These are phyloP conservation scores for Augiades crinisus DNA, from an alignment of 2,888 invertebrate species.

Conservation along the genomic window DNA sequence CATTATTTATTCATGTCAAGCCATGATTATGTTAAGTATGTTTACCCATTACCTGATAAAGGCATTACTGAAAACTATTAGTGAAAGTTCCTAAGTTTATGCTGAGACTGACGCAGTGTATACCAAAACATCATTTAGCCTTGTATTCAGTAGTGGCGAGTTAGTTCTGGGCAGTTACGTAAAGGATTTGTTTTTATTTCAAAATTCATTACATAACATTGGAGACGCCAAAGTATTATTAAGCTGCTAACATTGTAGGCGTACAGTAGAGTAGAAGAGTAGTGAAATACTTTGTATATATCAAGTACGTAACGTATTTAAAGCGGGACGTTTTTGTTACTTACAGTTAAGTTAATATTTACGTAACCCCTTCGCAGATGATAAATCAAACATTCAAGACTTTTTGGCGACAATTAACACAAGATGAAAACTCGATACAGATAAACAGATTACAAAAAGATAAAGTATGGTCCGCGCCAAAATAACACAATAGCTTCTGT, in stretches of 20 bases:
- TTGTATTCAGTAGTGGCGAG: neutral
- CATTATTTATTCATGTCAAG: no score
- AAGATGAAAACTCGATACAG: no score
- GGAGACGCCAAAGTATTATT: neutral
- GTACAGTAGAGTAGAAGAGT: neutral
- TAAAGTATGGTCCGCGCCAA: no score
- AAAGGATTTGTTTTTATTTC: slow-evolving; percentile 17
- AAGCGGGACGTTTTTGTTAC: no score
- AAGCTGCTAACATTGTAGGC: neutral
- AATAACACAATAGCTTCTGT: no score
- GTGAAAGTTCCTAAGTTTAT: neutral
- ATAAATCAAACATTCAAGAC: no score
- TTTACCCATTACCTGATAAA: no score
- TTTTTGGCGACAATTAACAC: no score
- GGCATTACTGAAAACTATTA: neutral
- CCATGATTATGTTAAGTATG: no score
- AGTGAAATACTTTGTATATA: no score
- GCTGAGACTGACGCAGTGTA: neutral
- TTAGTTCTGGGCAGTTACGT: slow-evolving; percentile 10
- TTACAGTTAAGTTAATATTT: neutral
- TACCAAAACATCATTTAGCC: neutral
- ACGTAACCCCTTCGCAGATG: neutral
- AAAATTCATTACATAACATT: slow-evolving; percentile 19
- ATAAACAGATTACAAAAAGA: no score
- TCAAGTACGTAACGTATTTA: no score